A percentile compares a stretch with the other conserved stretches of the same genome.
These are phyloP conservation scores for Chrysaora quinquecirrha DNA, from an alignment of 30 jellyfish, hydroid and myxozoan genomes.

Conservation along the genomic window DNA sequence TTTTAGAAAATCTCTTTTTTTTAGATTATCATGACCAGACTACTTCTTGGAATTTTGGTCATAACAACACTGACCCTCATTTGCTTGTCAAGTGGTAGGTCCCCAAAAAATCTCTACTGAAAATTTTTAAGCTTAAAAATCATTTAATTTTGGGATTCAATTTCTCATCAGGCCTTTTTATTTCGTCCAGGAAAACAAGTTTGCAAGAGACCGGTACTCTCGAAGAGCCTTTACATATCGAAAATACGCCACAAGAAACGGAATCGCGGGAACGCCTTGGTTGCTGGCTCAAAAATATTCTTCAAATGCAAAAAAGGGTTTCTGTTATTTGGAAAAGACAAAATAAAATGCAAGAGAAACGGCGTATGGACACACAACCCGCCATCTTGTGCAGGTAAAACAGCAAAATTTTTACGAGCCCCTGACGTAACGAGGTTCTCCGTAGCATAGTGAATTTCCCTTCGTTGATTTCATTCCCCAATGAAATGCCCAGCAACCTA, in stretches of 20 bases:
- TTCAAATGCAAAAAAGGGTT: conserved; percentile 40
- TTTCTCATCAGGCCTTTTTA: background rate
- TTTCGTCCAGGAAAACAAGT: conserved; percentile 14
- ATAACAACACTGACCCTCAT: no score
- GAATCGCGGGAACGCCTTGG: background rate
- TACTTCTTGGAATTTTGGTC: no score
- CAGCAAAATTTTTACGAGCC: background rate
- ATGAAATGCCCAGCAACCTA: no score
- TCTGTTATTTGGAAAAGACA: conserved; percentile 1
- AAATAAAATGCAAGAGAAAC: conserved; percentile 16
- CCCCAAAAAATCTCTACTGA: no score
- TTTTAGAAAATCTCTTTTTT: no score
- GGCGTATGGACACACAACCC: conserved; percentile 41
- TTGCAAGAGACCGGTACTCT: conserved; percentile 15
- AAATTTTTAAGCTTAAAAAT: no score
- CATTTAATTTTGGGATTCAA: no score
- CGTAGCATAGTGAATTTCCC: no score
- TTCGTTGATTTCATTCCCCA: no score
- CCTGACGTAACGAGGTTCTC: no score
- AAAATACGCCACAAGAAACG: conserved; percentile 12
- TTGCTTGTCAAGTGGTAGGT: no score
- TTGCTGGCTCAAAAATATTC: conserved; percentile 35
- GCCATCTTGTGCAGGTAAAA: background rate
- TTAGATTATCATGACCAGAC: no score
- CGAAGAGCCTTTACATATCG: background rate